Base-by-base conservation (phyloP, 1,140 invertebrate species). In the Magallana angulata region DNA sequence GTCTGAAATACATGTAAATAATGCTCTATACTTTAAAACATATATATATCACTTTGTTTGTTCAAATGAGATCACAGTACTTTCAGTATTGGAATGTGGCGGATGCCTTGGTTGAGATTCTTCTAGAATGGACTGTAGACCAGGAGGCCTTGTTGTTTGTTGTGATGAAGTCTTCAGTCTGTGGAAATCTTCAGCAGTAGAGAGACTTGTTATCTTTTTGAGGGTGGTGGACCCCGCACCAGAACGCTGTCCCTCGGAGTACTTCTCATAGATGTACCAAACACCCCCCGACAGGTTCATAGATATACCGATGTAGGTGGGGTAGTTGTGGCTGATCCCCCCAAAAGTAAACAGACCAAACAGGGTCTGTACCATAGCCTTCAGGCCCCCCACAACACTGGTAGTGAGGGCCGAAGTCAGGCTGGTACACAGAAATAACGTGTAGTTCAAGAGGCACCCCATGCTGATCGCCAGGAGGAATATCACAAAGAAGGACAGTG, bases 261-360 rank as follows among this genome's bases (percentile, higher is more conserved):
- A 95, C 85, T 95, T 95, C 3, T 93, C 91, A 87, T 91, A 94
- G 14, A 95, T 93, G 88, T 96, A 96, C n/a, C 94, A 85, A n/a
- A 94, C 82, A 9, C 95, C 94, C 6, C 95, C 95, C 24, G 91
- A 80, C 1, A 94, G 90, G 89, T 95, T 96, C 86, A 95, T 88
- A 82, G 88, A 80, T 64, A 96, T 94, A 87, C 95, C 95, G 71
- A 93, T 76, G 68, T 94, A 90, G 1, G 92, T 93, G 62, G 92
- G 82, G 12, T 90, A 16, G 62, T 94, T 94, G 83, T 93, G 89
- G 82, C 92, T 93, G 14, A 96, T 93, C 7, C 95, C 95, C 8
- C 95, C 95, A 92, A 96, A 96, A 3, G 95, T 94, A 85, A 96
- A 94, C 85, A 96, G 93, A 9, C 95, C 96, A 59, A 96, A 90